Evolutionary conservation across 2,797 vertebrate species (phyloP).

Genomic region (Paramormyrops hopkinsi): DNA sequence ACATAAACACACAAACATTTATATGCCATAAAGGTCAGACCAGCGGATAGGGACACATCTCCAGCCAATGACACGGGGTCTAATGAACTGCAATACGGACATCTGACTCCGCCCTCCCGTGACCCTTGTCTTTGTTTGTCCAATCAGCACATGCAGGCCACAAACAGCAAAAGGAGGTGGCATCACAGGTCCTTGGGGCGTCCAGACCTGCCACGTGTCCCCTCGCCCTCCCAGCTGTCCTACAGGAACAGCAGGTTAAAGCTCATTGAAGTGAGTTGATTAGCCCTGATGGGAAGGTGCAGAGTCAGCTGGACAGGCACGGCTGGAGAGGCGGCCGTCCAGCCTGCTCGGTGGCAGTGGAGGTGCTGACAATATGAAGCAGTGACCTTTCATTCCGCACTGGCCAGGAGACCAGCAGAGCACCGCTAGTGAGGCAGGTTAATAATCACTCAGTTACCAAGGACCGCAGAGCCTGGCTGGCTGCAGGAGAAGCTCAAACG

Average conservation of each 20-base stretch:
- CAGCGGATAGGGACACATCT: background rate
- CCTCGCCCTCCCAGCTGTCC: background rate
- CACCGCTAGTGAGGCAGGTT: slow-evolving; percentile 43
- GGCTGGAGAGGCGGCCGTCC: slow-evolving; percentile 37
- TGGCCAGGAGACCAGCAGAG: slow-evolving; percentile 56
- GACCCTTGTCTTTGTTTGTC: background rate
- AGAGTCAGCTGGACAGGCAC: slow-evolving; percentile 43
- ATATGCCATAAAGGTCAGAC: background rate
- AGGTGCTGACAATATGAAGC: slow-evolving; percentile 54
- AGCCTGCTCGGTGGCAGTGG: slow-evolving; percentile 47
- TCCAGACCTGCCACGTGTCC: background rate
- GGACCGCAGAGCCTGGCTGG: background rate
- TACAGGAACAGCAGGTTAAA: slow-evolving; percentile 34
- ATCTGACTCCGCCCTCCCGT: background rate
- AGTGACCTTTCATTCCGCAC: slow-evolving; percentile 57
- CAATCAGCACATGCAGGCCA: background rate
- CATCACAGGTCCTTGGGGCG: background rate
- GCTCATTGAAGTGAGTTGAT: slow-evolving; percentile 52
- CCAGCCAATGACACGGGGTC: background rate
- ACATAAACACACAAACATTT: background rate
- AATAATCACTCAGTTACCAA: slow-evolving; percentile 11
- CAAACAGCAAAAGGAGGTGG: background rate
- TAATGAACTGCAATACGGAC: background rate
- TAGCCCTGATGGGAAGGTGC: slow-evolving; percentile 42
- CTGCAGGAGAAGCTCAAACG: background rate